A percentile compares a stretch with the other conserved stretches of the same genome.
Evolutionary conservation across 2,113 vertebrate genomes (phyloP).

Genomic region (Ophiodon elongatus): DNA sequence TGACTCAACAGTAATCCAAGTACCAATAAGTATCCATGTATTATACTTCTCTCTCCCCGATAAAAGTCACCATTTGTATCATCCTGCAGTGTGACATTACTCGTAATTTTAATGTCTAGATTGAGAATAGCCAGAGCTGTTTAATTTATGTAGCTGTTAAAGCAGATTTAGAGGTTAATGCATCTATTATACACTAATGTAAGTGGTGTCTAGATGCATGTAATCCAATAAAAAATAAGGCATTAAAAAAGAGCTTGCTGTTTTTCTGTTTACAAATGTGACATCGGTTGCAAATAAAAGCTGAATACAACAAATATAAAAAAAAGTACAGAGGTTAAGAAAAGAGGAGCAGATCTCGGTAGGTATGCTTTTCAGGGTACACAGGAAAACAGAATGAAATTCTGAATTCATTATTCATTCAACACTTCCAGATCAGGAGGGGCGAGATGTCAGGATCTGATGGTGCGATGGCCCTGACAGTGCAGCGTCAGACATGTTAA

Average conservation of each 20-base stretch:
- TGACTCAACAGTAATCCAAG: constrained; percentile 17
- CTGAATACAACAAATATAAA: not conserved
- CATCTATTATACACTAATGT: constrained; percentile 71
- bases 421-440: not conserved
- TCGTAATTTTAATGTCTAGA: constrained; percentile 34
- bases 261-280: constrained; percentile 16
- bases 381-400: not conserved
- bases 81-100: constrained; percentile 40
- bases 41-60: constrained; percentile 14
- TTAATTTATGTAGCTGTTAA: constrained; percentile 52
- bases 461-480: constrained; percentile 10
- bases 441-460: not conserved
- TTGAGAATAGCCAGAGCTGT: constrained; percentile 20
- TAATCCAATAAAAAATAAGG: constrained; percentile 72
- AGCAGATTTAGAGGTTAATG: constrained; percentile 53
- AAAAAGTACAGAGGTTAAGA: not conserved
- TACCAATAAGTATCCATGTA: constrained; percentile 25
- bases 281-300: not conserved
- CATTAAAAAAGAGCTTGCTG: constrained; percentile 14
- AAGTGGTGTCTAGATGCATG: constrained; percentile 76
- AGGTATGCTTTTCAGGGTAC: not conserved
- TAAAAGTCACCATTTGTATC: constrained; percentile 12
- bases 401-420: not conserved
- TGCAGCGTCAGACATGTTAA: constrained; percentile 15
- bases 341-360: not conserved